phyloP scores from a whole-genome alignment of 2,113 vertebrate species.

The Sylvia atricapilla region DNA sequence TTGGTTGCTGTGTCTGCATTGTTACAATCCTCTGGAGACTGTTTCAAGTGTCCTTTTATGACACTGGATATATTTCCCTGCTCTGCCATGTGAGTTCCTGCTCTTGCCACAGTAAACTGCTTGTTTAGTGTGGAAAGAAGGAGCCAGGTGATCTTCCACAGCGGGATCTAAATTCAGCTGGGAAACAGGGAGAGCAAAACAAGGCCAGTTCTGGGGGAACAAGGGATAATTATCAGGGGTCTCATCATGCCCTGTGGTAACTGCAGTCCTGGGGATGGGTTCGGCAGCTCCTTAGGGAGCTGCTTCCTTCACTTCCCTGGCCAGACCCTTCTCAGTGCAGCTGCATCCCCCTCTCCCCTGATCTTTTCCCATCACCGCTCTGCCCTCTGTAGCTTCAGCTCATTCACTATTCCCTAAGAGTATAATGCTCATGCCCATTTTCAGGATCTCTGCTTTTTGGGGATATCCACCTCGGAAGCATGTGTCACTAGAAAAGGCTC shows the following conservation, averaged over 20 bases:
- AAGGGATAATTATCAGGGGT: not conserved
- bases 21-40: not conserved
- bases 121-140: not conserved
- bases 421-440: not conserved
- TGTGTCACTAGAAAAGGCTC: not conserved
- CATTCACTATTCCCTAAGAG: not conserved
- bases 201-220: not conserved
- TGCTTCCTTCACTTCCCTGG: not conserved
- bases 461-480: not conserved
- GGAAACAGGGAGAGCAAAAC: not conserved
- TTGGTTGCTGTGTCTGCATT: not conserved
- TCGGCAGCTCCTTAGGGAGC: not conserved
- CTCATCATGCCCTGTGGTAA: not conserved
- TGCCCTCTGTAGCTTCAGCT: not conserved
- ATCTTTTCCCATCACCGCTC: not conserved
- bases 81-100: not conserved
- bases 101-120: not conserved
- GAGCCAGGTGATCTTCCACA: not conserved
- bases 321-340: not conserved
- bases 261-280: not conserved
- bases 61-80: not conserved
- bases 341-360: not conserved
- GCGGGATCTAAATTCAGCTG: not conserved
- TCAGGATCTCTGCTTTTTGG: not conserved
- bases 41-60: not conserved